Percentiles rank a stretch among this genome's conserved stretches.
Conservation (phyloP, 2,888 invertebrate genomes). For the Pycnomerus fuliginosus region DNA sequence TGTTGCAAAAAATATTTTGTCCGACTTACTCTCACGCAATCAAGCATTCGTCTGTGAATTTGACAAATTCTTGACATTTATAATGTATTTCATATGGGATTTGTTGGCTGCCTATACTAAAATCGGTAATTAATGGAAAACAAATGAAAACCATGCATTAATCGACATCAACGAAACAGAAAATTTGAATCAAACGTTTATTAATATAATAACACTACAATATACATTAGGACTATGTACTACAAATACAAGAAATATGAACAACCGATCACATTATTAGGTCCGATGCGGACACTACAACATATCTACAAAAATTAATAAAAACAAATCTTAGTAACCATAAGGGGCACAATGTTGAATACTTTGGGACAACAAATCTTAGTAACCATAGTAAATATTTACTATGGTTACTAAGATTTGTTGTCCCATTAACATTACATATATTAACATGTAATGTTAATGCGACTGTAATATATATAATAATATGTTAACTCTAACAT, state of each 20-base stretch:
- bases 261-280: slow-evolving; percentile 42
- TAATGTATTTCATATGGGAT: no score
- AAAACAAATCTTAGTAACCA: slow-evolving; percentile 26
- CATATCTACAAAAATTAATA: slow-evolving; percentile 40
- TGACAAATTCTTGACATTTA: no score
- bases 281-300: slow-evolving; percentile 43
- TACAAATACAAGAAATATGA: slow-evolving; percentile 42
- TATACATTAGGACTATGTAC: slow-evolving; percentile 33
- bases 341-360: slow-evolving; percentile 16
- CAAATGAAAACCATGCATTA: no score
- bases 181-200: slow-evolving; percentile 30
- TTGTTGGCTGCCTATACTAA: no score
- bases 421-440: neutral
- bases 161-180: no score
- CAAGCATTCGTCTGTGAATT: no score
- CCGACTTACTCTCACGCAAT: no score
- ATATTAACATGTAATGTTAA: slow-evolving; percentile 5
- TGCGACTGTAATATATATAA: no score
- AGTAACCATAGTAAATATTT: slow-evolving; percentile 14
- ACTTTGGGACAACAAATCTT: slow-evolving; percentile 11
- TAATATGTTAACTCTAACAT: no score
- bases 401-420: slow-evolving; percentile 8
- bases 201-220: slow-evolving; percentile 24
- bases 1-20: no score
- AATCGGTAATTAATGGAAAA: no score